phyloP scores from a whole-genome alignment of 1,140 invertebrate species.

The Drosophila triauraria region DNA sequence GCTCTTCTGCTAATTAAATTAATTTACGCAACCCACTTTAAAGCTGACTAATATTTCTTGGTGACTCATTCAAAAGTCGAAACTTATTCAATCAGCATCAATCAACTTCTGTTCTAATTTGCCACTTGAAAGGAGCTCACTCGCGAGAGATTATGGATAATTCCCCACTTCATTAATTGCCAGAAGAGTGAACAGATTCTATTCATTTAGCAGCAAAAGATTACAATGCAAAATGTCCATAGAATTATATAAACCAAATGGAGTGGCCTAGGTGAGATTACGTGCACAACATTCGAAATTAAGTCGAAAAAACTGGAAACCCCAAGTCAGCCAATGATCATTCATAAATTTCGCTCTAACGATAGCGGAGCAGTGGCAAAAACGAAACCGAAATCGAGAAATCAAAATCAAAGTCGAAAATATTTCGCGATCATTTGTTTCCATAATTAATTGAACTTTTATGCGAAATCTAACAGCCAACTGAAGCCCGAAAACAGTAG shows the following conservation, averaged over 20 bases:
- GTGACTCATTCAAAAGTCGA: conserved; percentile 27
- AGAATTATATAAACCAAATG: conserved; percentile 53
- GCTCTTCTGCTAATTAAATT: neutral
- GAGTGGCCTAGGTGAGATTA: conserved; percentile 47
- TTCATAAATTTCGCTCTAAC: conserved; percentile 73
- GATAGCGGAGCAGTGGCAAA: conserved; percentile 44
- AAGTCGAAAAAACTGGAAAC: conserved; percentile 34
- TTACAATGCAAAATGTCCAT: conserved; percentile 38
- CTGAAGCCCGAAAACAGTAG: conserved; percentile 31
- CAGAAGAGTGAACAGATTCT: conserved; percentile 19
- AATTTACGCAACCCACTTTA: conserved; percentile 11
- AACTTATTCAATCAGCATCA: conserved; percentile 44
- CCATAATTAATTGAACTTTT: conserved; percentile 70
- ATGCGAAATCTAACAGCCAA: conserved; percentile 59
- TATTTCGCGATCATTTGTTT: conserved; percentile 52
- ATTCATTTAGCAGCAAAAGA: conserved; percentile 35
- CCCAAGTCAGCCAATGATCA: conserved; percentile 47
- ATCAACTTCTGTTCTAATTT: conserved; percentile 54
- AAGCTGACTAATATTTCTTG: conserved; percentile 16
- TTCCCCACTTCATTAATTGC: conserved; percentile 34
- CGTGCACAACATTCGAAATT: conserved; percentile 46
- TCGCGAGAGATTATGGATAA: conserved; percentile 22
- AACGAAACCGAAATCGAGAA: conserved; percentile 42
- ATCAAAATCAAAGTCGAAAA: conserved; percentile 28
- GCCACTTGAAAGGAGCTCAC: conserved; percentile 41